Conservation (phyloP, 1,140 invertebrate genomes). For the Probaryconus sp. region DNA sequence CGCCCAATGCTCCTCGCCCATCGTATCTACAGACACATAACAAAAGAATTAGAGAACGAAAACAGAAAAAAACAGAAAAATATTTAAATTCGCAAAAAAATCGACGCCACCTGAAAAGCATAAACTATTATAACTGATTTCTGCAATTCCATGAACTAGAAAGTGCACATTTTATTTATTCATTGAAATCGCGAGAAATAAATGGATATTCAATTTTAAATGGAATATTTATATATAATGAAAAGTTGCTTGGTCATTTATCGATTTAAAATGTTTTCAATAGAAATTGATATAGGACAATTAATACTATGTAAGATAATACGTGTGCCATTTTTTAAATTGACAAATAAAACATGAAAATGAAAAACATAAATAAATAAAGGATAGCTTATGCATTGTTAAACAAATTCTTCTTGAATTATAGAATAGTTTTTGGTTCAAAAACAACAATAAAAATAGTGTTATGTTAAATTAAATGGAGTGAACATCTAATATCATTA, state of each 20-base stretch:
- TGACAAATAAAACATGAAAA: constrained; percentile 29
- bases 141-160: constrained; percentile 54
- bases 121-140: constrained; percentile 50
- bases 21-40: constrained; percentile 90
- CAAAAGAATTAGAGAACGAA: constrained; percentile 63
- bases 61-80: constrained; percentile 29
- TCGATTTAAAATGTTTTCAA: constrained; percentile 1
- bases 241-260: constrained; percentile 27
- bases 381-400: no score
- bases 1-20: constrained; percentile 91
- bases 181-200: not conserved
- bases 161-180: not conserved
- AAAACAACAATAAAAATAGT: no score
- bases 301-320: constrained; percentile 63
- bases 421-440: no score
- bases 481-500: no score
- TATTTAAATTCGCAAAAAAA: constrained; percentile 50
- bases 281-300: not conserved
- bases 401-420: no score
- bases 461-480: no score
- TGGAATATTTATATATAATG: not conserved
- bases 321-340: constrained; percentile 55
- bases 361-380: constrained; percentile 45
- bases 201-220: not conserved
- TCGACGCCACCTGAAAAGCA: constrained; percentile 69